Evolutionary conservation across 1,140 invertebrate genomes (phyloP), one percentile per base, ranked within the genome.

Genomic region (Cardiocondyla obscurior): DNA sequence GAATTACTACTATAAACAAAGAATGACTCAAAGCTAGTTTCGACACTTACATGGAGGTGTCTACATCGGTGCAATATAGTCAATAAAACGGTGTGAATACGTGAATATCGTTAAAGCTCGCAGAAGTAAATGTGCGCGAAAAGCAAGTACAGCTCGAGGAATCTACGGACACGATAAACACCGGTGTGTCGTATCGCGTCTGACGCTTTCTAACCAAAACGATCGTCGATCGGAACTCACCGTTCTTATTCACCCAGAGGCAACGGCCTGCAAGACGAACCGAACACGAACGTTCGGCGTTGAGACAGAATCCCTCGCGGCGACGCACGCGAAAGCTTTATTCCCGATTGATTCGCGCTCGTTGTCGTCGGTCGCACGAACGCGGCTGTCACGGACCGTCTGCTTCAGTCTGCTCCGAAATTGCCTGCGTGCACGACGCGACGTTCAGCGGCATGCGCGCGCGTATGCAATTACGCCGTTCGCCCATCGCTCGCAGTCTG

Each of bases 161-260:
- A n/a, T n/a, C n/a, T n/a, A n/a, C n/a, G n/a, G n/a, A 73, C 22
- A 58, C 53, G 72, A n/a, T 76, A 64, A 64, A 76, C 44, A 76
- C 73, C 58, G 55, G 73, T 73, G 57, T 64, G n/a, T 58, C 19
- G 57, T 42, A 8, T 19, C 28, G n/a, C n/a, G 10, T 25, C 30
- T 44, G 28, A 19, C 8, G 19, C 28, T 19, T 30, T 30, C 73
- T 76, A 76, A 76, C 73, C 73, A 76, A 64, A 22, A n/a, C n/a
- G n/a, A n/a, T n/a, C n/a, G n/a, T n/a, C n/a, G 22, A 42, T 8
- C 10, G 1, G 28, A 2, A 49, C 58, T 64, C 53, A 74, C 70
- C 53, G 53, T 7, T 49, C 72, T 25, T 6, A 28, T 14, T 46
- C 28, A 49, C 14, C 7, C 16, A 3, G 22, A 62, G 33, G 42